A percentile compares a stretch with the other conserved stretches of the same genome.
phyloP scores from a whole-genome alignment of 2,113 vertebrate species.

The Nematolebias whitei region DNA sequence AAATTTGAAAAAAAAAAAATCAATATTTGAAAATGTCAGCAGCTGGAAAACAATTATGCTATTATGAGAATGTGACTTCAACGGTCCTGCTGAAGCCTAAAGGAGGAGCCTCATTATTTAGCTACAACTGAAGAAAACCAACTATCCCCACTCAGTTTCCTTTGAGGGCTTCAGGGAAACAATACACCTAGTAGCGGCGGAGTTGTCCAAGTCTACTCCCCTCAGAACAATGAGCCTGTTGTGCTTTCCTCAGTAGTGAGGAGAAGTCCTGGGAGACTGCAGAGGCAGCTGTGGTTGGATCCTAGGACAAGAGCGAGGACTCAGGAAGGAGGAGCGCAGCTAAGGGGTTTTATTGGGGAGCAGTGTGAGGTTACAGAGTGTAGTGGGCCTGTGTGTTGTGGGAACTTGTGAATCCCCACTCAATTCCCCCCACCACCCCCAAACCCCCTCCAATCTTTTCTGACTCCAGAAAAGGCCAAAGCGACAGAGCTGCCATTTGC shows the following conservation, averaged over 20 bases:
- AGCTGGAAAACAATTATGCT: background rate
- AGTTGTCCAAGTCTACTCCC: constrained; percentile 68
- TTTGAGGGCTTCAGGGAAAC: constrained; percentile 65
- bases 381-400: constrained; percentile 77
- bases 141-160: constrained; percentile 50
- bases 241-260: constrained; percentile 71
- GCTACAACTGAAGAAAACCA: constrained; percentile 57
- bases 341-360: constrained; percentile 38
- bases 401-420: constrained; percentile 71
- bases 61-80: constrained; percentile 6
- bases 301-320: constrained; percentile 63
- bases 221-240: constrained; percentile 81
- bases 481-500: constrained; percentile 78
- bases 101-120: constrained; percentile 66
- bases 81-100: constrained; percentile 22
- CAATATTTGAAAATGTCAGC: background rate
- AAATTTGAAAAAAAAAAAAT: too few species aligned
- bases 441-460: constrained; percentile 51
- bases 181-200: constrained; percentile 66
- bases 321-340: constrained; percentile 56
- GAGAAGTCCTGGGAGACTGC: constrained; percentile 75
- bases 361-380: constrained; percentile 64
- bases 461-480: constrained; percentile 78
- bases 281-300: constrained; percentile 79
- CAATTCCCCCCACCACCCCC: constrained; percentile 28